Evolutionary conservation across 2,888 invertebrate species (phyloP).

Genomic region (Apamea crenata): DNA sequence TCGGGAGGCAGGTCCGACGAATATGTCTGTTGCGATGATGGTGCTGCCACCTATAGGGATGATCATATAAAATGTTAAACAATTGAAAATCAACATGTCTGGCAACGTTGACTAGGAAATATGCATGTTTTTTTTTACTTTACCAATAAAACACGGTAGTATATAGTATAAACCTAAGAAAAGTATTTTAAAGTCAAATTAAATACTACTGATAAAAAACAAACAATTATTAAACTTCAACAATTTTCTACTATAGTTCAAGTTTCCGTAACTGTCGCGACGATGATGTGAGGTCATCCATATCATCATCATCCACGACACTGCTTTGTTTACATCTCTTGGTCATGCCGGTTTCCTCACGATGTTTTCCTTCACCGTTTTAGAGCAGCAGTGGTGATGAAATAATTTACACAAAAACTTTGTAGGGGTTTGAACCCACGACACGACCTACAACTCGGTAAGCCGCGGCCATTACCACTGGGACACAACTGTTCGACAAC

Average conservation of each 20-base stretch:
- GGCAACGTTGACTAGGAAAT: not conserved
- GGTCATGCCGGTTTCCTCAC: not conserved
- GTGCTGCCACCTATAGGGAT: slow-evolving; percentile 91
- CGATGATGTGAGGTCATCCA: not conserved
- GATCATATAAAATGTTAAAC: not conserved
- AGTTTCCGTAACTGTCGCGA: not conserved
- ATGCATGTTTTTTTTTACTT: not conserved
- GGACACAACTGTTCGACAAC: not conserved
- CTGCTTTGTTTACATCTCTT: no score
- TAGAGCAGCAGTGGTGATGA: not conserved
- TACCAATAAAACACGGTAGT: not conserved
- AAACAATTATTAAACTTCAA: not conserved
- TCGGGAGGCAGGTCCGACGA: slow-evolving; percentile 87
- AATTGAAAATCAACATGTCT: not conserved
- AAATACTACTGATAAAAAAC: not conserved
- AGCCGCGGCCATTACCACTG: not conserved
- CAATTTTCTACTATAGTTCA: not conserved
- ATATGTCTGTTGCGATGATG: slow-evolving; percentile 91
- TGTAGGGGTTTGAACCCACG: not conserved
- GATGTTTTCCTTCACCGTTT: not conserved
- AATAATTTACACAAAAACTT: not conserved
- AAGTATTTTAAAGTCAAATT: not conserved
- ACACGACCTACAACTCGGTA: not conserved
- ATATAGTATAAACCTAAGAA: not conserved
- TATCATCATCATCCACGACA: not conserved